Conservation (phyloP, 2,113 vertebrate species). For the Ginglymostoma cirratum region DNA sequence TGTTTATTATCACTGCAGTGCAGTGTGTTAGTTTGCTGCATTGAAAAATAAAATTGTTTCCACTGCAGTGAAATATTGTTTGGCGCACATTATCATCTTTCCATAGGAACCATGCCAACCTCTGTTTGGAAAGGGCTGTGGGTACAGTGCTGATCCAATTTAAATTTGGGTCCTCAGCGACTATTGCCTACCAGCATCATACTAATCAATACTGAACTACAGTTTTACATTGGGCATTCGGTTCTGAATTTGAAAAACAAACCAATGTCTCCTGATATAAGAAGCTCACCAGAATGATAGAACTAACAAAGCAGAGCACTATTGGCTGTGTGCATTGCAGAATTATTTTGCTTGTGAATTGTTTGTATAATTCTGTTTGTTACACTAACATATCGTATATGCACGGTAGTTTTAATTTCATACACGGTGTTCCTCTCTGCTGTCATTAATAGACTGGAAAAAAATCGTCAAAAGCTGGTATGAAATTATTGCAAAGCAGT, state of each 20-base stretch:
- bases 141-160: conserved; percentile 14
- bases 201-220: not conserved
- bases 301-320: conserved; percentile 14
- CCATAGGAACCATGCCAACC: conserved; percentile 10
- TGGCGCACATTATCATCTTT: not conserved
- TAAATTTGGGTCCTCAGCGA: not conserved
- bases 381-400: conserved; percentile 21
- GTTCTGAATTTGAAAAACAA: conserved; percentile 7
- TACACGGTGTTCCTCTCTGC: not conserved
- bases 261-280: not conserved
- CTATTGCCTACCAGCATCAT: conserved; percentile 23
- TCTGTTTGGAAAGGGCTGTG: not conserved
- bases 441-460: conserved; percentile 17
- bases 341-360: conserved; percentile 14
- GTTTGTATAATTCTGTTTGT: conserved; percentile 24
- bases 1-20: conserved; percentile 33
- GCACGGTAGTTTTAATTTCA: conserved; percentile 6
- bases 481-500: conserved; percentile 7
- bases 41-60: not conserved
- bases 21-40: conserved; percentile 22
- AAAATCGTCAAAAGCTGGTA: conserved; percentile 24
- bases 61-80: conserved; percentile 36
- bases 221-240: conserved; percentile 13
- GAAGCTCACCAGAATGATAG: conserved; percentile 1
- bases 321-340: conserved; percentile 28